Conservation (phyloP, 2,888 invertebrate genomes). For the Thyatira batis region DNA sequence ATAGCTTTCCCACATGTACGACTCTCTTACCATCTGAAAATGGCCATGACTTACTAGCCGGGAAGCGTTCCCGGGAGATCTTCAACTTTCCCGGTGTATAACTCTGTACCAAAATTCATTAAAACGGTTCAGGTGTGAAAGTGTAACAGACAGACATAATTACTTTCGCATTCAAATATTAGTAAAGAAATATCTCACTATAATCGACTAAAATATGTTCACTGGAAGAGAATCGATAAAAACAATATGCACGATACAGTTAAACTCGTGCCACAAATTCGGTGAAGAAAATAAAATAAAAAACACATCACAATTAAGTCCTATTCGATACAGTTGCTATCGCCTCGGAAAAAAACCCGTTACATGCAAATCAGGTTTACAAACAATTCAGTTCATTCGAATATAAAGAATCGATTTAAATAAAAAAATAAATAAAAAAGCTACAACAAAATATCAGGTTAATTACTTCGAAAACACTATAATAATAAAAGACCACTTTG, state of each 20-base stretch:
- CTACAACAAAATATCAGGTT: constrained; percentile 1
- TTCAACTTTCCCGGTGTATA: no score
- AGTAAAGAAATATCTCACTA: no score
- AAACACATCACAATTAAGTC: neutral
- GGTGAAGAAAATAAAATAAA: neutral
- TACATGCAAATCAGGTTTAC: neutral
- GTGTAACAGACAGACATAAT: no score
- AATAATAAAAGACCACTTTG: neutral
- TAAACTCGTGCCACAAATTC: neutral
- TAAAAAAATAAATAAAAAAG: no score
- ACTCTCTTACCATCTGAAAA: no score
- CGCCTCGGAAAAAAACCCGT: neutral
- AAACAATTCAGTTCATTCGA: neutral
- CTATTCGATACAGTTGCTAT: neutral
- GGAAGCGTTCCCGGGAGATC: no score
- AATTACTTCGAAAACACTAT: constrained; percentile 1
- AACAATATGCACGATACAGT: neutral
- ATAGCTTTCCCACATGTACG: no score
- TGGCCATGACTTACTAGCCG: no score
- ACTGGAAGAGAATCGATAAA: neutral
- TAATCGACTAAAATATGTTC: no score
- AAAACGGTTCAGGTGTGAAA: no score
- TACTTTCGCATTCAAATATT: no score
- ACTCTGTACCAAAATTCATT: no score
- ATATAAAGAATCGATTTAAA: neutral